Percentiles rank a stretch among this genome's conserved stretches.
These are phyloP conservation scores for Verasper variegatus DNA, from an alignment of 2,113 vertebrate genomes.

Conservation along the genomic window DNA sequence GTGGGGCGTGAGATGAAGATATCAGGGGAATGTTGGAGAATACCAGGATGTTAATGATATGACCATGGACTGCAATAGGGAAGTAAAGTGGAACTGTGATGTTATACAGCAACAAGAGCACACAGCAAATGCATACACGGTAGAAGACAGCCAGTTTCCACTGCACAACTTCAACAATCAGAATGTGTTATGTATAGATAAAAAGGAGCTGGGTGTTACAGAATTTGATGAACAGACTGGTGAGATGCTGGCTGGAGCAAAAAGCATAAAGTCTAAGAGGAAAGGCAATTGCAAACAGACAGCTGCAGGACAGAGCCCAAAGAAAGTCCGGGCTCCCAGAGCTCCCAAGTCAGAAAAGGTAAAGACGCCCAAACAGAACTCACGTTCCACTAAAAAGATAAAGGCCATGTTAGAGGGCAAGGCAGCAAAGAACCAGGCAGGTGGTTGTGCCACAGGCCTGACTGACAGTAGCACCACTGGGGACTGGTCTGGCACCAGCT, in stretches of 20 bases:
- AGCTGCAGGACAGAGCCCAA: conserved; percentile 89
- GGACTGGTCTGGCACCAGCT: conserved; percentile 87
- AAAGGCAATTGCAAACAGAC: conserved; percentile 90
- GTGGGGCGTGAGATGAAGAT: conserved; percentile 89
- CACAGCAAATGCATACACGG: conserved; percentile 86
- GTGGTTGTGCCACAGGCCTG: conserved; percentile 68
- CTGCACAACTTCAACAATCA: conserved; percentile 95
- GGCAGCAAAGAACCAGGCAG: conserved; percentile 86
- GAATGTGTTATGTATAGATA: conserved; percentile 87
- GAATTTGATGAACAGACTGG: conserved; percentile 89
- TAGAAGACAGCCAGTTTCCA: conserved; percentile 93
- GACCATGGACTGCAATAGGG: conserved; percentile 84
- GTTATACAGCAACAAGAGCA: conserved; percentile 87
- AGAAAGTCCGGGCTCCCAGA: conserved; percentile 92
- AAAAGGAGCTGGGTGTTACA: conserved; percentile 85
- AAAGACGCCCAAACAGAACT: conserved; percentile 90
- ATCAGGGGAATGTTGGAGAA: conserved; percentile 85
- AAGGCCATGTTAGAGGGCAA: conserved; percentile 88
- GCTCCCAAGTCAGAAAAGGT: conserved; percentile 92
- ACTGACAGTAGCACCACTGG: conserved; percentile 78
- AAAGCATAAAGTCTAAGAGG: conserved; percentile 93
- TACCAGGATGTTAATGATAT: conserved; percentile 89
- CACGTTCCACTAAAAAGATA: conserved; percentile 92
- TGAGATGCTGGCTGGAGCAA: conserved; percentile 85
- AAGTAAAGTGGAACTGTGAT: conserved; percentile 93